Conservation (phyloP, 2,888 invertebrate genomes). For the Empis stercorea region DNA sequence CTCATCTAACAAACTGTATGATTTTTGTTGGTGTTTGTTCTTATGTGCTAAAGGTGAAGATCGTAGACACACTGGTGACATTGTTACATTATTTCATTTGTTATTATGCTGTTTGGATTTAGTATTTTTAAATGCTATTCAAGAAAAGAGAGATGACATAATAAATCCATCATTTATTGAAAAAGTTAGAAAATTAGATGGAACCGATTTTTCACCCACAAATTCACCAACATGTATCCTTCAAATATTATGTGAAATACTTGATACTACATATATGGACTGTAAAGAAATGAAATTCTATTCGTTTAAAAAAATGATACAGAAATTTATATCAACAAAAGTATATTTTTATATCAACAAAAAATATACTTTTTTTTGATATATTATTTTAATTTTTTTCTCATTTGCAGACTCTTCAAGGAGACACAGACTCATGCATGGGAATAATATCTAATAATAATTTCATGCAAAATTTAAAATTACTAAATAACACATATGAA, state of each 20-base stretch:
- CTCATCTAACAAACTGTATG: slow-evolving; percentile 70
- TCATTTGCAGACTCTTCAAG: slow-evolving; percentile 50
- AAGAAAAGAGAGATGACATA: slow-evolving; percentile 67
- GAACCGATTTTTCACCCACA: slow-evolving; percentile 37
- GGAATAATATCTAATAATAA: slow-evolving; percentile 64
- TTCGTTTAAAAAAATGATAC: slow-evolving; percentile 66
- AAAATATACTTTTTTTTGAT: slow-evolving; percentile 23
- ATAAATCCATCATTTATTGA: slow-evolving; percentile 74
- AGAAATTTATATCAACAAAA: slow-evolving; percentile 37
- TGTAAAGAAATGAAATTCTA: slow-evolving; percentile 85
- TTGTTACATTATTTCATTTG: slow-evolving; percentile 89
- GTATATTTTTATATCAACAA: slow-evolving; percentile 29
- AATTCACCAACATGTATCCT: slow-evolving; percentile 70
- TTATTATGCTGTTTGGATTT: slow-evolving; percentile 83
- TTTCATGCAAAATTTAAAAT: slow-evolving; percentile 77
- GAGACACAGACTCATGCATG: slow-evolving; percentile 53
- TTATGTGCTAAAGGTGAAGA: slow-evolving; percentile 80
- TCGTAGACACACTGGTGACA: slow-evolving; percentile 74
- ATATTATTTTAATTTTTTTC: background rate
- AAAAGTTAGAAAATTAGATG: slow-evolving; percentile 55
- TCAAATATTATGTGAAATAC: slow-evolving; percentile 63
- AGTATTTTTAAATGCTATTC: slow-evolving; percentile 73
- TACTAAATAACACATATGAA: slow-evolving; percentile 78
- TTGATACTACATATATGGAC: slow-evolving; percentile 73
- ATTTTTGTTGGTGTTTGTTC: slow-evolving; percentile 90